Evolutionary conservation across 2,113 vertebrate genomes (phyloP), one percentile per base, ranked within the genome.

Genomic region (Corvus cornix): DNA sequence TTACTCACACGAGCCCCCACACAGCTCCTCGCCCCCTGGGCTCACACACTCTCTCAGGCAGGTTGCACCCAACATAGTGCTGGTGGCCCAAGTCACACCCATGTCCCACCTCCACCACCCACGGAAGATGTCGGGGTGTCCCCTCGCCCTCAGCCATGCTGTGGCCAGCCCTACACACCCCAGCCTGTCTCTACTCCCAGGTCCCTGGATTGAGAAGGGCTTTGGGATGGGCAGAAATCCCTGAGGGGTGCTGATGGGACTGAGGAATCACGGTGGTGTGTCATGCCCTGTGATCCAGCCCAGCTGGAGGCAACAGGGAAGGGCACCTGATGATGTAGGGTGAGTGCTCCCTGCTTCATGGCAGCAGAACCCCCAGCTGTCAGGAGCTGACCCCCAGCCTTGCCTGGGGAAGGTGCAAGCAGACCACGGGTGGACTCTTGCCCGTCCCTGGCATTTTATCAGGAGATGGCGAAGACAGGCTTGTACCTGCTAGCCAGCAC

Each of bases 231-330:
- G 23, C 58, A 79, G 66, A 35, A 75, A 83, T 26, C 70, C 66
- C 75, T 44, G 67, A 0, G 1, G 37, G 23, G 6, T 51, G 67
- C 35, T 66, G 30, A 55, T 37, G 83, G n/a, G 13, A 31, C 31
- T 22, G n/a, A 28, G 51, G 66, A 41, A 8, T 67, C 48, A 8
- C 0, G 0, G 35, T 10, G 43, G 9, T 27, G 37, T 70, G 27
- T 58, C 60, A 28, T 27, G 31, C 3, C 19, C 51, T 39, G 43
- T 39, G 43, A 24, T 84, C 31, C 83, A 87, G 51, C 30, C 23
- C 60, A 53, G 55, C 37, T 58, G 41, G 24, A 81, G 58, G 69
- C 26, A 66, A 4, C 48, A 41, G 67, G 44, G 17, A 24, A 68
- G 28, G 56, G 31, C 22, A 64, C 9, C 49, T 46, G 75, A 41